These are phyloP conservation scores for Gnathonemus longibarbis DNA, from an alignment of 2,113 vertebrate species.

Conservation along the genomic window DNA sequence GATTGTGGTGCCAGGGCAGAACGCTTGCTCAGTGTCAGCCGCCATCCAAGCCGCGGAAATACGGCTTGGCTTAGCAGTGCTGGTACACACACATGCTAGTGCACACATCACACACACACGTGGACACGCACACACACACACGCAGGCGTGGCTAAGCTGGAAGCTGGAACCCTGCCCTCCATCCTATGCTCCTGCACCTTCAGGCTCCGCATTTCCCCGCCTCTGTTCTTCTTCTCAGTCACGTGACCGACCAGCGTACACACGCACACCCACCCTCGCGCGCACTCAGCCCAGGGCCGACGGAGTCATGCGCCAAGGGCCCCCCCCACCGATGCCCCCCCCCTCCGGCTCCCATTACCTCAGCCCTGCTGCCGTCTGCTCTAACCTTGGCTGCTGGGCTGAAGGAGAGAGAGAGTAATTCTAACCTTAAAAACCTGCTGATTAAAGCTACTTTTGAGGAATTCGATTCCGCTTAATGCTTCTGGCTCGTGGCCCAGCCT, in stretches of 20 bases:
- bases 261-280: conserved; percentile 7
- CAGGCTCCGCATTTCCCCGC: neutral
- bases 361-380: conserved; percentile 74
- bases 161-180: neutral
- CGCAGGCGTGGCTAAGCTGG: neutral
- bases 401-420: conserved; percentile 89
- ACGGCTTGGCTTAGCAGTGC: neutral
- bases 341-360: conserved; percentile 76
- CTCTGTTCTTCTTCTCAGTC: neutral
- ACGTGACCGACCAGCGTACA: neutral
- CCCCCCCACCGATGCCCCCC: conserved; percentile 13
- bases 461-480: conserved; percentile 98
- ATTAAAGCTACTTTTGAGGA: conserved; percentile 98
- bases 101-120: too few relatives aligned
- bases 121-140: neutral
- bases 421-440: conserved; percentile 99
- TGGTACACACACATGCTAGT: neutral
- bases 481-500: conserved; percentile 84
- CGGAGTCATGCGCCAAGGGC: neutral
- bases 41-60: neutral
- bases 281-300: neutral
- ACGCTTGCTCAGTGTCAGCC: neutral
- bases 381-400: conserved; percentile 94
- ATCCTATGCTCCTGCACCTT: neutral
- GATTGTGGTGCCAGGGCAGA: neutral